Conservation (phyloP, 1,140 invertebrate genomes). For the Mya arenaria region DNA sequence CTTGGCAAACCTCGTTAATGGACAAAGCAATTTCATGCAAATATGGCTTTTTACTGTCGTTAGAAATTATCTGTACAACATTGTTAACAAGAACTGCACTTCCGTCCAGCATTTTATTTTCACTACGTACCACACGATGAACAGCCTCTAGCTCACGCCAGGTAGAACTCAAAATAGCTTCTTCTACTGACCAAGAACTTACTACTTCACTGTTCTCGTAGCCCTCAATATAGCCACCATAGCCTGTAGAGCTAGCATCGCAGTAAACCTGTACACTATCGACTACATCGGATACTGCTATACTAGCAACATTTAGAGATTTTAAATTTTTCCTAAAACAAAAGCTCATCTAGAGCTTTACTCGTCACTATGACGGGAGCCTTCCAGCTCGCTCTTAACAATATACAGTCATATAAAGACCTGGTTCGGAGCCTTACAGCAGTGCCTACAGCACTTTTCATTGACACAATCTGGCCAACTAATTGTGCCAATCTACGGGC, state of each 20-base stretch:
- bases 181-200: background rate
- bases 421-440: conserved; percentile 18
- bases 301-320: too few relatives aligned
- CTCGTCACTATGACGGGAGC: too few relatives aligned
- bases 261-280: background rate
- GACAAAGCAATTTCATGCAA: conserved; percentile 5
- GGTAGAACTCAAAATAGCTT: background rate
- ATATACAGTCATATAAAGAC: conserved; percentile 11
- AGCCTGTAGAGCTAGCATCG: background rate
- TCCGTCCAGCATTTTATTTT: background rate
- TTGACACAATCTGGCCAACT: conserved; percentile 36
- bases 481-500: too few relatives aligned
- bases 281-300: background rate
- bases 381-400: too few relatives aligned
- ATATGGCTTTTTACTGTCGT: background rate
- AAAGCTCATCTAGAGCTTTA: too few relatives aligned
- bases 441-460: conserved; percentile 19
- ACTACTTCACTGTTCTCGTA: background rate
- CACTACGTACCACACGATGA: background rate
- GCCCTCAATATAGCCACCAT: conserved; percentile 9
- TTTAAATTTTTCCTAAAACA: too few relatives aligned
- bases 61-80: background rate
- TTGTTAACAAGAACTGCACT: background rate
- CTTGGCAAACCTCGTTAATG: background rate
- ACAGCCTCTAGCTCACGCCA: conserved; percentile 14